These are phyloP conservation scores for Digitonthophagus gazella DNA, from an alignment of 2,888 invertebrate species.

Conservation along the genomic window DNA sequence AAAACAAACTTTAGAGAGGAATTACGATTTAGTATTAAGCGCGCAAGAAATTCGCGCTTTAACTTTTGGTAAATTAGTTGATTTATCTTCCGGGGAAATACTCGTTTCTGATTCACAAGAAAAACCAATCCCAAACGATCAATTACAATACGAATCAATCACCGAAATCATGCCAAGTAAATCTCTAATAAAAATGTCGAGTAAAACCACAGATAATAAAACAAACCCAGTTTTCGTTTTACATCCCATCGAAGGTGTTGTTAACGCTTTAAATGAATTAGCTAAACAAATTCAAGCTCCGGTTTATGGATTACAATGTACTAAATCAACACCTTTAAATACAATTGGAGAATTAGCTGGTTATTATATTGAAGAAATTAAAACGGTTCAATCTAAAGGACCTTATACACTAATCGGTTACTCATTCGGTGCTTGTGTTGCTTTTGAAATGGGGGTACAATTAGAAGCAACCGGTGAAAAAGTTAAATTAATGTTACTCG, in stretches of 20 bases:
- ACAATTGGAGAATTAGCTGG: constrained; percentile 71
- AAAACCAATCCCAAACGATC: constrained; percentile 41
- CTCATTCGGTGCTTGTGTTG: constrained; percentile 93
- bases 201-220: constrained; percentile 52
- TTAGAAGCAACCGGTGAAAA: constrained; percentile 64
- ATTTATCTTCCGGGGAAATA: constrained; percentile 52
- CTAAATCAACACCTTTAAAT: constrained; percentile 68
- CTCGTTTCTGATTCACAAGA: constrained; percentile 33
- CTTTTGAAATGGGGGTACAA: constrained; percentile 91
- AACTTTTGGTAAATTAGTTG: constrained; percentile 72
- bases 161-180: constrained; percentile 73
- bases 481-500: constrained; percentile 73
- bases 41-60: constrained; percentile 88
- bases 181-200: constrained; percentile 66
- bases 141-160: constrained; percentile 57
- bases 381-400: constrained; percentile 71
- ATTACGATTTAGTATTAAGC: constrained; percentile 85
- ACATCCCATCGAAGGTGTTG: constrained; percentile 89
- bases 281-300: constrained; percentile 71
- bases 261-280: constrained; percentile 67
- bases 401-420: constrained; percentile 92
- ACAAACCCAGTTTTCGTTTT: constrained; percentile 64
- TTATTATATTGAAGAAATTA: constrained; percentile 72
- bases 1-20: constrained; percentile 91
- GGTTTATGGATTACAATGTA: constrained; percentile 90